These are phyloP conservation scores for Cyprinodon brontotheroides DNA, from an alignment of 2,113 vertebrate genomes.

Conservation along the genomic window DNA sequence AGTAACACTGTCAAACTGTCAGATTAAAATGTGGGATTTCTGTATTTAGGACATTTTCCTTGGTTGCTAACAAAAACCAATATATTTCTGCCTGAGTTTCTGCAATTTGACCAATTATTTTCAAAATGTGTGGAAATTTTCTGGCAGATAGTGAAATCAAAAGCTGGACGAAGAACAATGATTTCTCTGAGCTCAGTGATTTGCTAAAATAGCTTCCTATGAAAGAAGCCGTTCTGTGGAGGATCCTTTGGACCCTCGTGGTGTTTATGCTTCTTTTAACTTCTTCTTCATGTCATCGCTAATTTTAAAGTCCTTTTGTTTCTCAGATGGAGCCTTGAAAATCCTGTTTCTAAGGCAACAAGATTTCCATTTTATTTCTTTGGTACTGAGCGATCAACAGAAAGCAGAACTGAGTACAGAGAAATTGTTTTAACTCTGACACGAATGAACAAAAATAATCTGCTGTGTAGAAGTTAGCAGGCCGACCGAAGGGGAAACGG, in stretches of 20 bases:
- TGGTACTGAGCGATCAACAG: conserved; percentile 2
- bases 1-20: background rate
- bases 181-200: background rate
- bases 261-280: background rate
- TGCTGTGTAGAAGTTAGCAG: background rate
- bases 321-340: conserved; percentile 7
- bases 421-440: background rate
- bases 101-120: conserved; percentile 17
- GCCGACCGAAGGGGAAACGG: background rate
- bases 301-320: background rate
- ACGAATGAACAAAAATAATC: background rate
- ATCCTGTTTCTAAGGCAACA: conserved; percentile 38
- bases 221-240: background rate
- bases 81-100: background rate
- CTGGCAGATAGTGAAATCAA: conserved; percentile 3
- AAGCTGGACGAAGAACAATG: background rate
- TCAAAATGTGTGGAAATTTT: background rate
- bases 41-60: background rate
- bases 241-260: background rate
- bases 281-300: background rate
- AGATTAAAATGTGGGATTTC: background rate
- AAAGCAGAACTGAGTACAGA: conserved; percentile 1
- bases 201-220: background rate
- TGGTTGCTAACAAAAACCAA: background rate
- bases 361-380: conserved; percentile 2